A percentile compares a stretch with the other conserved stretches of the same genome.
phyloP scores from a whole-genome alignment of 2,888 invertebrate genomes.

The Helleia helle region DNA sequence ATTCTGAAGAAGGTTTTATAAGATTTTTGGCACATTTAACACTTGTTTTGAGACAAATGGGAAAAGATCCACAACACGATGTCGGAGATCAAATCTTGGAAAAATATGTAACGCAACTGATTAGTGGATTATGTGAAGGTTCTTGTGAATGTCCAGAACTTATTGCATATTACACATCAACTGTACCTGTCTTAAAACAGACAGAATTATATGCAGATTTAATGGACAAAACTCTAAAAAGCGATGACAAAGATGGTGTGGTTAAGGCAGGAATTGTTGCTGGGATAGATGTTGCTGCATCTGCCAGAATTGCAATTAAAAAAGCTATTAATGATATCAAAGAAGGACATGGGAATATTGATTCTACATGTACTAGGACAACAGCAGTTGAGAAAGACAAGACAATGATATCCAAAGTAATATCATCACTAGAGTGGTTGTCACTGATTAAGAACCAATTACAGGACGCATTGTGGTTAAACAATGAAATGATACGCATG shows the following conservation, averaged over 20 bases:
- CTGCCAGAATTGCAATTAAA: conserved; percentile 89
- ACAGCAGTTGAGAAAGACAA: conserved; percentile 76
- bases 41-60: conserved; percentile 86
- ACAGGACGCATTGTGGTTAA: conserved; percentile 87
- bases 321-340: conserved; percentile 71
- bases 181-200: conserved; percentile 75
- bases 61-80: conserved; percentile 80
- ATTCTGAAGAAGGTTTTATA: conserved; percentile 72
- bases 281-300: conserved; percentile 87
- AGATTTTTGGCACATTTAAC: conserved; percentile 91
- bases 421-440: conserved; percentile 87
- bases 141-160: conserved; percentile 81
- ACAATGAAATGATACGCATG: conserved; percentile 90
- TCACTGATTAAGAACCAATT: conserved; percentile 84
- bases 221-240: conserved; percentile 78
- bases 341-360: conserved; percentile 60
- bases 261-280: conserved; percentile 81
- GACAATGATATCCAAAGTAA: conserved; percentile 49
- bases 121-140: conserved; percentile 65
- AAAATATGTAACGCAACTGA: conserved; percentile 81
- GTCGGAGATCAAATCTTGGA: conserved; percentile 84
- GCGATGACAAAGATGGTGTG: conserved; percentile 77
- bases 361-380: conserved; percentile 76
- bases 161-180: conserved; percentile 89
- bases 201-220: conserved; percentile 78